Conservation (phyloP, 2,113 vertebrate species). For the Actinemys pallida region DNA sequence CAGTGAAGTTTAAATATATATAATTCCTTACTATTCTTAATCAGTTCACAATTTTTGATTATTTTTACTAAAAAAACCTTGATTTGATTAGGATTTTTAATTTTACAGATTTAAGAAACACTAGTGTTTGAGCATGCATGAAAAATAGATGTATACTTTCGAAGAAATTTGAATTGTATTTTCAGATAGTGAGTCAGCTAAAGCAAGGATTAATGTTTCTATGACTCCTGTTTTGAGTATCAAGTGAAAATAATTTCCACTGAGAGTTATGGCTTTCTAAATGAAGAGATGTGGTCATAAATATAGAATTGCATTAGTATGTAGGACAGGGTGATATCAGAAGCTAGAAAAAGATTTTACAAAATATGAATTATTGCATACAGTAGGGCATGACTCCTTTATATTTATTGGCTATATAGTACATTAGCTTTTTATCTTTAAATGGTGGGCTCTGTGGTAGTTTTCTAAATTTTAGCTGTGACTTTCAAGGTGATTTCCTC, state of each 20-base stretch:
- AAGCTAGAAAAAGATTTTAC: not conserved
- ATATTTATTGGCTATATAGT: not conserved
- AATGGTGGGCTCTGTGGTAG: not conserved
- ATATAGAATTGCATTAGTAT: constrained; percentile 18
- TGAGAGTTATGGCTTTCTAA: constrained; percentile 15
- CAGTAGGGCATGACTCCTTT: not conserved
- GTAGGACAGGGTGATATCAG: not conserved
- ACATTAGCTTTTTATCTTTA: not conserved
- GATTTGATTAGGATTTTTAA: not conserved
- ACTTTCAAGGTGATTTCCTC: not conserved
- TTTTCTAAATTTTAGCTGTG: not conserved
- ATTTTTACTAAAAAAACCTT: not conserved
- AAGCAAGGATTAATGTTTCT: constrained; percentile 45
- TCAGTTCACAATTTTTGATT: not conserved
- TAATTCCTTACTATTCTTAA: not conserved
- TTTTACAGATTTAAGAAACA: not conserved
- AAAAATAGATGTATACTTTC: constrained; percentile 34
- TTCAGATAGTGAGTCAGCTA: constrained; percentile 57
- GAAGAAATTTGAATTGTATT: constrained; percentile 51
- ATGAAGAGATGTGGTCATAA: constrained; percentile 42
- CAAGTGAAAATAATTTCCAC: constrained; percentile 34
- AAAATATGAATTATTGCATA: not conserved
- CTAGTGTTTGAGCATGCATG: not conserved
- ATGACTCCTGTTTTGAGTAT: constrained; percentile 62
- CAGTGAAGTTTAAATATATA: not conserved